A percentile compares a stretch with the other conserved stretches of the same genome.
Conservation (phyloP, 1,140 invertebrate species). For the Drosophila nigrodunni region DNA sequence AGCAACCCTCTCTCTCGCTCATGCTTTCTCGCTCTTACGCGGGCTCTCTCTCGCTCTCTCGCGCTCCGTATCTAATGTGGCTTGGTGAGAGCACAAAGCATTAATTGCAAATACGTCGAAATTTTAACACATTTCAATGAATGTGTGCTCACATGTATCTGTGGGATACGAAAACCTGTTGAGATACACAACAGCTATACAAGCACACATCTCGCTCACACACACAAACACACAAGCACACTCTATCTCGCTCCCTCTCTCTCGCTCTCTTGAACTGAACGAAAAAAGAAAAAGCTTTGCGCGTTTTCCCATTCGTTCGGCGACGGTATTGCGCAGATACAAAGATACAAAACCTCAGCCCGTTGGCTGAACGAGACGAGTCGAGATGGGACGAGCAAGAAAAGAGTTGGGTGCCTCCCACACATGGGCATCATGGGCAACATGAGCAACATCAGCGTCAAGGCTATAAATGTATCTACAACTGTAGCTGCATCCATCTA, state of each 20-base stretch:
- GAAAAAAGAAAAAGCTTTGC: slow-evolving; percentile 46
- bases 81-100: slow-evolving; percentile 37
- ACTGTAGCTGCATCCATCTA: neutral
- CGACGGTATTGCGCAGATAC: slow-evolving; percentile 70
- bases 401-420: slow-evolving; percentile 74
- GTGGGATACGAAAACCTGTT: slow-evolving; percentile 74
- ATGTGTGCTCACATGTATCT: slow-evolving; percentile 53
- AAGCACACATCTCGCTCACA: slow-evolving; percentile 28
- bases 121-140: slow-evolving; percentile 66
- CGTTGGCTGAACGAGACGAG: slow-evolving; percentile 44
- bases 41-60: slow-evolving; percentile 9
- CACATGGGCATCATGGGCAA: slow-evolving; percentile 17
- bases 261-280: slow-evolving; percentile 27
- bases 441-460: slow-evolving; percentile 20
- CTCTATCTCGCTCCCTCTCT: slow-evolving; percentile 13
- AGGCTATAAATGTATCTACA: slow-evolving; percentile 16
- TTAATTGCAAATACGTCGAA: slow-evolving; percentile 74
- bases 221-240: slow-evolving; percentile 17
- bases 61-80: slow-evolving; percentile 47
- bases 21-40: slow-evolving; percentile 9
- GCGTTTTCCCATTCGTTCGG: slow-evolving; percentile 66
- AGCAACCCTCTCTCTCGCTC: slow-evolving; percentile 37
- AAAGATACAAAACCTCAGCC: slow-evolving; percentile 55
- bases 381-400: neutral
- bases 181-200: slow-evolving; percentile 25